A percentile compares a stretch with the other conserved stretches of the same genome.
phyloP scores from a whole-genome alignment of 2,797 vertebrate species.

The Gymnothorax javanicus region DNA sequence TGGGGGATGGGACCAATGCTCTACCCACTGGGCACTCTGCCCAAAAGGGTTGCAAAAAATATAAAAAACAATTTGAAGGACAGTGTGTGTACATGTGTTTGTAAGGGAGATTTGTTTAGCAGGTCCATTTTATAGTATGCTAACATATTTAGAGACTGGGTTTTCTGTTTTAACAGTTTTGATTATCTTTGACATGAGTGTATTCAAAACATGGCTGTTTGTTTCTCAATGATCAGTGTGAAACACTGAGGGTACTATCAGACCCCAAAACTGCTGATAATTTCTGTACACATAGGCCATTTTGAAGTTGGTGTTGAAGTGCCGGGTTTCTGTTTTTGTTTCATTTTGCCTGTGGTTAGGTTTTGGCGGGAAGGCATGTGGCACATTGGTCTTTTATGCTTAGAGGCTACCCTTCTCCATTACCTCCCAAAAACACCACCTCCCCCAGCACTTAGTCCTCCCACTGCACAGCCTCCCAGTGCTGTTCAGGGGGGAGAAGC shows the following conservation, averaged over 20 bases:
- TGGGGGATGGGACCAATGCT: conserved; percentile 65
- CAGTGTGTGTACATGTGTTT: conserved; percentile 54
- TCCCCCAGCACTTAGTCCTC: neutral
- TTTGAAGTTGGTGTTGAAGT: conserved; percentile 8
- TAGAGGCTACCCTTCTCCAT: conserved; percentile 7
- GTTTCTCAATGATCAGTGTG: neutral
- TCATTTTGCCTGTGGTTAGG: neutral
- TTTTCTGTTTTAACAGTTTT: conserved; percentile 10
- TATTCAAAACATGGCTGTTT: conserved; percentile 7
- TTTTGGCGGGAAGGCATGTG: conserved; percentile 16
- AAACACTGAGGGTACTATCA: neutral
- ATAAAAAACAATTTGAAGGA: conserved; percentile 69
- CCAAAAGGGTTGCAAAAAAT: conserved; percentile 75
- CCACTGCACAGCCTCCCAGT: neutral
- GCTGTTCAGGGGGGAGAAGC: neutral
- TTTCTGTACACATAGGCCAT: neutral
- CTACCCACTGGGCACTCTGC: conserved; percentile 75
- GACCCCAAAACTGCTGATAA: neutral
- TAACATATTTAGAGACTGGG: conserved; percentile 2
- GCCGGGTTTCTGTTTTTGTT: neutral
- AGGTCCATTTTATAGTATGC: conserved; percentile 22
- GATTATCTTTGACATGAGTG: neutral
- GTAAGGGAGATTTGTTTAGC: conserved; percentile 28
- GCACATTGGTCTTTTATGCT: conserved; percentile 20
- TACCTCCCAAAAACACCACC: neutral